Base-by-base conservation (phyloP, 2,113 vertebrate species). In the Danionella cerebrum region DNA sequence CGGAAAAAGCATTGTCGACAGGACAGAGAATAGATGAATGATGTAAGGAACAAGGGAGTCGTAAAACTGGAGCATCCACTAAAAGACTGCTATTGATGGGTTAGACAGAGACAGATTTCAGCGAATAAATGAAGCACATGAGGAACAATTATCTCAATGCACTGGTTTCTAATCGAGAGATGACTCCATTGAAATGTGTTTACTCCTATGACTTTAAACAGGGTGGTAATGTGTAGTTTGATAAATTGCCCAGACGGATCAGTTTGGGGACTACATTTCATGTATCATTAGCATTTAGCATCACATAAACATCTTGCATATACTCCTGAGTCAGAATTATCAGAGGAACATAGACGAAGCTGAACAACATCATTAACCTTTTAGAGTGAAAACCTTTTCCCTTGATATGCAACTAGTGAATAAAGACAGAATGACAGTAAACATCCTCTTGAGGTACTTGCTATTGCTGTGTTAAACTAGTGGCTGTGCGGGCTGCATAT, bases 311-410 rank as follows among this genome's bases (percentile, higher is more conserved):
- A 19, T 33, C 50, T 18, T 3, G n/a, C 33, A 10, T 33, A 53
- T 53, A 53, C 51, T 53, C 27, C 5, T 19, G 27, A 16, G 51
- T 53, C 10, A 7, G 51, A 53, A 53, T 53, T 53, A 53, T 33
- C 50, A 11, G 27, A 33, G 50, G 50, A 53, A 33, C 27, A 2
- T 18, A 19, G 48, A 51, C 33, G 51, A 53, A 31, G 33, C 14
- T 53, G 33, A 53, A 53, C 33, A 53, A 53, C 27, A 53, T 12
- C 51, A 53, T 53, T 33, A 33, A 53, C 51, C 27, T 53, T 53
- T 53, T 53, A 53, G 29, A 31, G 16, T 33, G 27, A 29, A 18
- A 53, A 18, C 19, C 25, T 31, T 53, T 33, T 33, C 51, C 51
- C 51, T 53, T 53, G 51, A 33, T 53, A 18, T 31, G 51, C 51